phyloP scores from a whole-genome alignment of 1,140 invertebrate genomes.

The Zaprionus camerounensis region DNA sequence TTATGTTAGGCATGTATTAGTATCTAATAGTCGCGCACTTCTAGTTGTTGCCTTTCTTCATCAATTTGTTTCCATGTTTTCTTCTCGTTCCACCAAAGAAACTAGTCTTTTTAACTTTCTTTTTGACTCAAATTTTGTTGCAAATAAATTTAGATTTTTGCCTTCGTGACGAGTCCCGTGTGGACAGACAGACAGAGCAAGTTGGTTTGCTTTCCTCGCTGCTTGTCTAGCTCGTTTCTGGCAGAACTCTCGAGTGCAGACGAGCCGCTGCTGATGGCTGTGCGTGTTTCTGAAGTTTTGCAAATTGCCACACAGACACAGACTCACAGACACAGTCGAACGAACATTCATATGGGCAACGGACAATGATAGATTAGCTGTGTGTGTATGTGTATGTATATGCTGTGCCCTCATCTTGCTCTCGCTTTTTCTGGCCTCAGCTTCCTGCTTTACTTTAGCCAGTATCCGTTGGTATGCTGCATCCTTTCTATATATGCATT shows the following conservation, averaged over 20 bases:
- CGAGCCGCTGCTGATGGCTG: constrained; percentile 45
- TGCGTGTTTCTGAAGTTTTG: constrained; percentile 80
- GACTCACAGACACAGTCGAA: not conserved
- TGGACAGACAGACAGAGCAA: not conserved
- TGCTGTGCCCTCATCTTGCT: constrained; percentile 9
- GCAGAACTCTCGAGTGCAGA: constrained; percentile 22
- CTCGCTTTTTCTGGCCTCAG: not conserved
- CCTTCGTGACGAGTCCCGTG: constrained; percentile 27
- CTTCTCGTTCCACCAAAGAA: constrained; percentile 6
- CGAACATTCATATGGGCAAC: constrained; percentile 13
- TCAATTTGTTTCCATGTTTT: constrained; percentile 6
- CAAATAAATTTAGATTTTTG: constrained; percentile 73
- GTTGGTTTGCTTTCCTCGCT: constrained; percentile 22
- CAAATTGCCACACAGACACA: constrained; percentile 60
- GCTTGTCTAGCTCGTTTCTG: constrained; percentile 7
- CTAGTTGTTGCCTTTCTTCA: not conserved
- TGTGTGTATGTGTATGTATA: not conserved
- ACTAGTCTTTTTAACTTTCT: constrained; percentile 2
- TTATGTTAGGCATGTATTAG: not conserved
- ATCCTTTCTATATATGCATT: constrained; percentile 25
- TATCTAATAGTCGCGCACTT: not conserved
- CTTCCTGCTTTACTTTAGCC: constrained; percentile 3
- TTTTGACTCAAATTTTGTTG: constrained; percentile 53
- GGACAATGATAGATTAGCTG: constrained; percentile 78
- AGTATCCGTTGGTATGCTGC: not conserved